Conservation (phyloP, 2,113 vertebrate species). For the Lampris megalopsis region DNA sequence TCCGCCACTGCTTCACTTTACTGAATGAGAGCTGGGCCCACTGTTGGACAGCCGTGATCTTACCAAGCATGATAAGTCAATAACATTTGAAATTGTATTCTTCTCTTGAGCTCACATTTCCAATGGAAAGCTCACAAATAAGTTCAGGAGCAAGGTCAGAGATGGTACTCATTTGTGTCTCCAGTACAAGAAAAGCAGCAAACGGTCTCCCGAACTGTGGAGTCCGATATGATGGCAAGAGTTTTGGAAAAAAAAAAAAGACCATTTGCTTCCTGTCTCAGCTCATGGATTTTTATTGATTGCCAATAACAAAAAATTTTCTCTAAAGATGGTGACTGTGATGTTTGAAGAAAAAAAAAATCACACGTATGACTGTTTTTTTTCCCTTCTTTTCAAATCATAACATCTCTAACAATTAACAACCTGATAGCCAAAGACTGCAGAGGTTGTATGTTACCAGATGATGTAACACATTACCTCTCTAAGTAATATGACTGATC, state of each 20-base stretch:
- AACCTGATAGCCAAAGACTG: neutral
- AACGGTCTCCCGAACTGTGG: constrained; percentile 29
- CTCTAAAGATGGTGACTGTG: neutral
- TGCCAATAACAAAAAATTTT: neutral
- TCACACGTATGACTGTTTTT: neutral
- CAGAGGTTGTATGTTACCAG: neutral
- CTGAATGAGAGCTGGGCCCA: too few relatives aligned
- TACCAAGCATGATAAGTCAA: constrained; percentile 48
- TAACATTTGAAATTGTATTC: constrained; percentile 49
- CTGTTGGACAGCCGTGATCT: too few relatives aligned
- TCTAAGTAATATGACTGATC: too few relatives aligned
- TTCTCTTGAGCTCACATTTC: constrained; percentile 45
- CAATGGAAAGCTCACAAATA: constrained; percentile 69
- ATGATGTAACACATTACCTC: too few relatives aligned
- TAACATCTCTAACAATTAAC: neutral
- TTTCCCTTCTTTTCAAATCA: neutral
- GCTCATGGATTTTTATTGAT: constrained; percentile 13
- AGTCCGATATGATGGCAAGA: constrained; percentile 44
- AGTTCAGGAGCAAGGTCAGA: constrained; percentile 61
- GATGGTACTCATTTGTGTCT: constrained; percentile 66
- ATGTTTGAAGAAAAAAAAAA: neutral
- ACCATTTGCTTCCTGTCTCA: constrained; percentile 18
- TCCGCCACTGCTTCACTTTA: too few relatives aligned
- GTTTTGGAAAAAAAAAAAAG: constrained; percentile 13
- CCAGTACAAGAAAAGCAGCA: constrained; percentile 40